Evolutionary conservation across 1,140 invertebrate genomes (phyloP), one percentile per base, ranked within the genome.

Genomic region (Diabrotica virgifera): DNA sequence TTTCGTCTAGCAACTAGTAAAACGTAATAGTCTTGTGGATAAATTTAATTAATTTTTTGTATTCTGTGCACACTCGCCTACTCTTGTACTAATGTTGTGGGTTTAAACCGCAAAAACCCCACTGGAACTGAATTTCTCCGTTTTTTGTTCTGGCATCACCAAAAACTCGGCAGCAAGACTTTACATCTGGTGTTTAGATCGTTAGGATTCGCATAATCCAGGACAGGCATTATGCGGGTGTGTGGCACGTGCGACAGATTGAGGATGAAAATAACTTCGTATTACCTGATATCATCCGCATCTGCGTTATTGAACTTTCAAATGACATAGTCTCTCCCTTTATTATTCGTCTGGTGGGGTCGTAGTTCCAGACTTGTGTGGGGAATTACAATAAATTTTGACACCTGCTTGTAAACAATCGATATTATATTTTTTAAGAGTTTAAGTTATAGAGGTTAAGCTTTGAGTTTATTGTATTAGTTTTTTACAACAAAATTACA

Each of bases 251-350:
- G 40, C 40, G 40, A 46, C 40, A 46, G 8, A 46, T 46, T 46
- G 40, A 46, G 40, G 40, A 46, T 46, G 40, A 46, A 46, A 46
- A 46, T 46, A 46, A 46, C 40, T 46, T 46, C n/a, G 40, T 46
- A 46, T 46, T 46, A 46, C 40, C 40, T 46, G 40, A 46, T 46
- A 46, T 46, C 40, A 46, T 46, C 40, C 40, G 40, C 40, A 46
- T 46, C 40, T 46, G 40, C 40, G 40, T 46, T 46, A 46, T 46
- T 46, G 40, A 46, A 46, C 40, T 46, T 46, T 46, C 8, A 46
- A 46, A 46, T n/a, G 40, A 46, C 40, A 46, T 46, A 46, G 40
- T 46, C n/a, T 46, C 40, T n/a, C 40, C 40, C 40, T 46, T 46
- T 46, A 46, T 46, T 46, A n/a, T 46, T 46, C 40, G 40, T 46